Conservation (phyloP, 2,888 invertebrate genomes). For the Protophormia terraenovae region DNA sequence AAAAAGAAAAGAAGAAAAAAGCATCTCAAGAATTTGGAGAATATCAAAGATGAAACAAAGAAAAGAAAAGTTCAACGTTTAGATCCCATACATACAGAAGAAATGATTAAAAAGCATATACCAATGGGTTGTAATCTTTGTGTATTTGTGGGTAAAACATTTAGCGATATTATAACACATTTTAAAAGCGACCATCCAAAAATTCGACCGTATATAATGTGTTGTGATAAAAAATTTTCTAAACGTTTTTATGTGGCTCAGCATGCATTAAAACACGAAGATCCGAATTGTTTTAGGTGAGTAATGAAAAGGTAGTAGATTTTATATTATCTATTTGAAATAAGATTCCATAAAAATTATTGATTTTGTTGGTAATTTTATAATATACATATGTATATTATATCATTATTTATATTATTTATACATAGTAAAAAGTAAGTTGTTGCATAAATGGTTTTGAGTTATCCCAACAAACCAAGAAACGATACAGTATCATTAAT, state of each 20-base stretch:
- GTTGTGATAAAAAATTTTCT: slow-evolving; percentile 79
- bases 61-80: slow-evolving; percentile 50
- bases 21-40: neutral
- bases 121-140: slow-evolving; percentile 80
- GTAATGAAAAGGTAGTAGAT: neutral
- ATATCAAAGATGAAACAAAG: neutral
- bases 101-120: slow-evolving; percentile 78
- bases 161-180: slow-evolving; percentile 77
- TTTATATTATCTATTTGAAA: neutral
- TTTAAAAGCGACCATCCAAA: slow-evolving; percentile 76
- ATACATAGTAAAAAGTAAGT: no score
- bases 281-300: slow-evolving; percentile 80
- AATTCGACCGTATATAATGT: slow-evolving; percentile 76
- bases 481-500: no score
- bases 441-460: no score
- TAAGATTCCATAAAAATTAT: no score
- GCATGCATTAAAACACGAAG: slow-evolving; percentile 79
- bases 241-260: slow-evolving; percentile 78
- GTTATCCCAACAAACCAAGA: no score
- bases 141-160: slow-evolving; percentile 74
- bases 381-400: no score
- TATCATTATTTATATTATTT: no score
- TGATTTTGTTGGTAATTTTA: no score
- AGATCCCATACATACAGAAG: slow-evolving; percentile 71
- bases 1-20: slow-evolving; percentile 3